Evolutionary conservation across 2,113 vertebrate genomes (phyloP), one percentile per base, ranked within the genome.

Genomic region (Myiopsitta monachus): DNA sequence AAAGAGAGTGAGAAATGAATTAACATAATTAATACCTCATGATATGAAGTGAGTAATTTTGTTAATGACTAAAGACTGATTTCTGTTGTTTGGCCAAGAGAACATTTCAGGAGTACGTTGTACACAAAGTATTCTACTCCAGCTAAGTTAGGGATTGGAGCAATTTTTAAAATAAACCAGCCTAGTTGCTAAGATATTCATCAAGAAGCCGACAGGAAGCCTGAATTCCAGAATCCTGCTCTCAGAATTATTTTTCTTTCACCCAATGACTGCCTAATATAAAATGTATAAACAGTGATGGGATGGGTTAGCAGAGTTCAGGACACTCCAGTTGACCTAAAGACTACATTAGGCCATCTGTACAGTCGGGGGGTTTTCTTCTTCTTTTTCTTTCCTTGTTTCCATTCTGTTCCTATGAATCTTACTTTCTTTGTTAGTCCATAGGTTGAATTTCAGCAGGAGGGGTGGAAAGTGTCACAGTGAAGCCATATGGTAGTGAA

Each of bases 121-220:
- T 52, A 78, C 39, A 31, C 57, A 75, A 76, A 87, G 47, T 76
- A 55, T 92, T 84, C 64, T 87, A 54, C 66, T 87, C 43, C 18
- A 64, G 49, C 36, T 94, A 88, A 95, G 19, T 49, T 82, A 77
- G 21, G 4, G 36, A 70, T 39, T 39, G 30, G 38, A 92, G 47
- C 81, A 0, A 47, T 84, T 93, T 94, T 72, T 75, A 96, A 95
- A 95, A 90, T 78, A 95, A 92, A 93, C 46, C 24, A 81, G 33
- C 26, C 28, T 95, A 91, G 83, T 94, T 95, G 87, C 92, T 95
- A 96, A 95, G 92, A 88, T 95, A 93, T 90, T 94, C 46, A 90
- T 88, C 96, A 86, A 67, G 39, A 51, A 84, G 55, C 36, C 95
- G 87, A 92, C 6, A 14, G 64, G 31, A 84, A 87, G 73, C 18